Evolutionary conservation across 2,888 invertebrate genomes (phyloP), one percentile per base, ranked within the genome.

Genomic region (Acronicta leporina): DNA sequence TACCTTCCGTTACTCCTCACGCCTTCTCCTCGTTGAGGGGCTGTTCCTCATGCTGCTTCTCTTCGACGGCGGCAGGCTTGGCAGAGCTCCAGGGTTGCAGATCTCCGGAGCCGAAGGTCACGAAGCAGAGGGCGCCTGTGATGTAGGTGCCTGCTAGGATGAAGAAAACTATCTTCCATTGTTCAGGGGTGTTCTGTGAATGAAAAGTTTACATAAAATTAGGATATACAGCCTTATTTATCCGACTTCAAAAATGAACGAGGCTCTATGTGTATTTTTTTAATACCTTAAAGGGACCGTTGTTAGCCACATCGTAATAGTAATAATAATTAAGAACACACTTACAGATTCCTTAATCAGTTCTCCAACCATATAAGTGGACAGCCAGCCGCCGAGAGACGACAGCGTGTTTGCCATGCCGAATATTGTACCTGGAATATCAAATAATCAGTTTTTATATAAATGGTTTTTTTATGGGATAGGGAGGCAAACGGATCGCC

Each of bases 321-420:
- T 20, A 20, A 13, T 35, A 35, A 35, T 38, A n/a, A 6, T 35
- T 13, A 13, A n/a, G 0, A 20, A 20, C 4, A 20, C 2, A 72
- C 95, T 95, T 90, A 96, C 96, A 77, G 97, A 95, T 10, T 96
- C 90, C 64, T 96, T 95, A 0, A 97, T 98, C 20, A 98, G 92
- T 51, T 95, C 95, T 13, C 97, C 98, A 20, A 98, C 97, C 95
- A 98, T 97, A 89, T 96, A 96, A 0, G 97, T 96, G 9, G 97
- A 97, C 0, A 98, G 85, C 92, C 96, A 97, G 0, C 98, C 98
- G 8, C 97, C 97, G 52, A 97, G 94, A 0, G 98, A 98, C 0
- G 97, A 97, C 56, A 98, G 88, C 0, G 97, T 97, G 83, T 98
- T 98, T n/a, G 98, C 97, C 94, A 98, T 93, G 41, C 98, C 98